Conservation (phyloP, 2,888 invertebrate species). For the Cheilosia soror region DNA sequence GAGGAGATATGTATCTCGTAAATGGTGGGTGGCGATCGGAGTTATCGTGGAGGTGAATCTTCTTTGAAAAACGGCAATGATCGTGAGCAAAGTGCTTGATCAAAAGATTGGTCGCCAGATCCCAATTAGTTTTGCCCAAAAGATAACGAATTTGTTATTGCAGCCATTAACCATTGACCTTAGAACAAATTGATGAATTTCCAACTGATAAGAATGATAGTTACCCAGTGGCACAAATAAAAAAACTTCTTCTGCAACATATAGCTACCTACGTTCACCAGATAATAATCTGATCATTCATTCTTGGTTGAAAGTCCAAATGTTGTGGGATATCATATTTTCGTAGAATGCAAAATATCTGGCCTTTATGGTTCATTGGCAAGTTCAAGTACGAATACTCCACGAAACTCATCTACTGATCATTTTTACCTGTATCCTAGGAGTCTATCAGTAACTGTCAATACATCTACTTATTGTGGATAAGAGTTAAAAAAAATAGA, state of each 20-base stretch:
- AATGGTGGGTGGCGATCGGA: constrained; percentile 49
- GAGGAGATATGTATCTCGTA: constrained; percentile 15
- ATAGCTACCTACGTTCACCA: neutral
- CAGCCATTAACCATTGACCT: neutral
- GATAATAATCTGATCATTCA: neutral
- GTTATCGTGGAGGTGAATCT: constrained; percentile 10
- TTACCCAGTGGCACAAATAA: neutral
- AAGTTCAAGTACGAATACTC: neutral
- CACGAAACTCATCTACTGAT: too few species aligned
- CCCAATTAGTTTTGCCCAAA: too few species aligned
- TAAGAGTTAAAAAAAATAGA: too few species aligned
- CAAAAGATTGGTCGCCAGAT: too few species aligned
- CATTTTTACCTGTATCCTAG: too few species aligned
- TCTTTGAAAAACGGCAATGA: neutral
- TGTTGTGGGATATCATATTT: too few species aligned
- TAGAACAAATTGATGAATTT: constrained; percentile 10
- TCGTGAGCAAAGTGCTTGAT: too few species aligned
- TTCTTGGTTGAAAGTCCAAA: too few species aligned
- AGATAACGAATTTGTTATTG: neutral
- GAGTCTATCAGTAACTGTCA: too few species aligned
- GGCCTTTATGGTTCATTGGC: neutral
- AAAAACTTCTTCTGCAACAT: neutral
- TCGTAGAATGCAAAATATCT: neutral
- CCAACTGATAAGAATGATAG: constrained; percentile 1
- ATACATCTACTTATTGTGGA: too few species aligned